Percentiles rank a stretch among this genome's conserved stretches.
phyloP scores from a whole-genome alignment of 2,888 invertebrate genomes.

The Leptopilina syphax region DNA sequence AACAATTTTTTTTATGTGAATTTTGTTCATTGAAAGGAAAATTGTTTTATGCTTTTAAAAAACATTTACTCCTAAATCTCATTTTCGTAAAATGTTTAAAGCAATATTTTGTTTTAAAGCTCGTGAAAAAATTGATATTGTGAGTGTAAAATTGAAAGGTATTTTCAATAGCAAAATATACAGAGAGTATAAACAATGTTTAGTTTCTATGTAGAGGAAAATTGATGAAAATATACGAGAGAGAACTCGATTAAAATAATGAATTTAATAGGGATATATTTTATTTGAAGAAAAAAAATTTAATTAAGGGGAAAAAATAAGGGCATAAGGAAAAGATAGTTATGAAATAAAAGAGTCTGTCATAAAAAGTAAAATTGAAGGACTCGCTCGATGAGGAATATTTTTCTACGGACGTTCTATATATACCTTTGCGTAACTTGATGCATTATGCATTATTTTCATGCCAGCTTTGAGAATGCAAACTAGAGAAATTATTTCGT shows the following conservation, averaged over 20 bases:
- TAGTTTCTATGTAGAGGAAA: not conserved
- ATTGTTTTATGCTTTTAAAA: not conserved
- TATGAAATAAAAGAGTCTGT: not conserved
- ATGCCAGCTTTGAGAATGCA: slow-evolving; percentile 14
- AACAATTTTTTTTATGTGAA: too few species aligned
- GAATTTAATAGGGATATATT: not conserved
- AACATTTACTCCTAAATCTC: not conserved
- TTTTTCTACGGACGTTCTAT: not conserved
- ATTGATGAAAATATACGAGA: too few species aligned
- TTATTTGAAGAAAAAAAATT: not conserved
- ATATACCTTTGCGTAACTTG: slow-evolving; percentile 52
- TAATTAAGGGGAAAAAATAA: not conserved
- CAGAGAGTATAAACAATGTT: not conserved
- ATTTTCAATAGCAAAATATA: not conserved
- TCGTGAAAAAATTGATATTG: not conserved
- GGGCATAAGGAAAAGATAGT: not conserved
- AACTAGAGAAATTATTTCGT: slow-evolving; percentile 24
- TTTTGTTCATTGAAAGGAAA: not conserved
- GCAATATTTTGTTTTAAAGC: not conserved
- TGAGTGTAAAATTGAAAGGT: not conserved
- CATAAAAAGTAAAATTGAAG: slow-evolving; percentile 36
- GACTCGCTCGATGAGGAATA: slow-evolving; percentile 20
- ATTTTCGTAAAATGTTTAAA: not conserved
- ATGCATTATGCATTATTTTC: slow-evolving; percentile 57
- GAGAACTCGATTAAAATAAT: not conserved